Conservation (phyloP, 2,797 vertebrate species). For the Heterohyrax brucei region DNA sequence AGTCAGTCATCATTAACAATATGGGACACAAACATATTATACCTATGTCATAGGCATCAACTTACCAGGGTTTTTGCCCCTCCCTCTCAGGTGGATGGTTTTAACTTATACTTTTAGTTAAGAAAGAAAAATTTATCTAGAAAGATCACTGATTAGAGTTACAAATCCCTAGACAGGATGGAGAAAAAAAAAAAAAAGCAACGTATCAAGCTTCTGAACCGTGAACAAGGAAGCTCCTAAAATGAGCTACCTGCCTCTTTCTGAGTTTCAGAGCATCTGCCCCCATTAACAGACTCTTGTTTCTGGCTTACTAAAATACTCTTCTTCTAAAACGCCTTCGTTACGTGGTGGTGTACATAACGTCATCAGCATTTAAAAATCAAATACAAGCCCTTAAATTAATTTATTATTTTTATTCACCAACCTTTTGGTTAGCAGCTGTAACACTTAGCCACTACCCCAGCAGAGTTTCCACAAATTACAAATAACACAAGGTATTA, state of each 20-base stretch:
- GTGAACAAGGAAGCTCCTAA: not conserved
- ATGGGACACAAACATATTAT: not conserved
- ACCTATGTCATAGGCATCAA: not conserved
- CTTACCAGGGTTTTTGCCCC: not conserved
- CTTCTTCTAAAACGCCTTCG: slow-evolving; percentile 31
- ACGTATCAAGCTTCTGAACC: not conserved
- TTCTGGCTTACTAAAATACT: not conserved
- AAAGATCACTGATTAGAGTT: not conserved
- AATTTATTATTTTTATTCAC: not conserved
- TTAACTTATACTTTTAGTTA: slow-evolving; percentile 34
- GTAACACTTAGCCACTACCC: no score
- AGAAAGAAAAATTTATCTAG: not conserved
- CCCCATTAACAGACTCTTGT: not conserved
- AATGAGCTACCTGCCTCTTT: slow-evolving; percentile 11
- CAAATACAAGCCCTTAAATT: slow-evolving; percentile 47
- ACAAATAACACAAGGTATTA: no score
- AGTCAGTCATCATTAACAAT: slow-evolving; percentile 42
- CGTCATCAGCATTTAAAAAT: not conserved
- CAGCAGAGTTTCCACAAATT: no score
- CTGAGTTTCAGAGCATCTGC: slow-evolving; percentile 5
- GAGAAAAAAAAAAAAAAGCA: not conserved
- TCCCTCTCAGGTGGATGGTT: not conserved
- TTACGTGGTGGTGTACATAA: not conserved
- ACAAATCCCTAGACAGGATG: not conserved
- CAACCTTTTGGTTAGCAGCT: no score